phyloP scores from a whole-genome alignment of 2,888 invertebrate species.

The Cantharis flavilabris region DNA sequence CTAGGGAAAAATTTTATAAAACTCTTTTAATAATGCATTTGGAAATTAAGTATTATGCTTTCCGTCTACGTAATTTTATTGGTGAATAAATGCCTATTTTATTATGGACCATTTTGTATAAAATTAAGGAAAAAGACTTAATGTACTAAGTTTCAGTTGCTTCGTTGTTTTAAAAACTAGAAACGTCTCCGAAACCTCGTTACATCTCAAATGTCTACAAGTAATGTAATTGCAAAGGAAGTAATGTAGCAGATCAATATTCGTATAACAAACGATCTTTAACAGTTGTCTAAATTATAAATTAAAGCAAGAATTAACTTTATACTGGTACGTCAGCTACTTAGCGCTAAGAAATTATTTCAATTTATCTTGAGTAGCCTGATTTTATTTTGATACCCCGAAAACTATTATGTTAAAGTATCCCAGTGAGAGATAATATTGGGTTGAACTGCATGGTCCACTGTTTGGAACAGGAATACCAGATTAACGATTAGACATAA shows the following conservation, averaged over 20 bases:
- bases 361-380: neutral
- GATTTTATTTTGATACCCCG: neutral
- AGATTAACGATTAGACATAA: no score
- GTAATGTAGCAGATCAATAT: neutral
- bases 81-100: neutral
- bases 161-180: neutral
- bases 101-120: neutral
- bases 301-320: neutral
- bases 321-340: neutral
- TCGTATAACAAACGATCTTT: neutral
- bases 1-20: neutral
- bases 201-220: neutral
- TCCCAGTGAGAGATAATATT: neutral
- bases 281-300: neutral
- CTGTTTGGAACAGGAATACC: no score
- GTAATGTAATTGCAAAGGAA: neutral
- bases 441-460: no score
- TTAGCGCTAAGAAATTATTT: neutral
- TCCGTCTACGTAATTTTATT: neutral
- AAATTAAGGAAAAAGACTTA: neutral
- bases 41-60: neutral
- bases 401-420: neutral
- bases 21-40: neutral
- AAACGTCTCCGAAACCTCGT: neutral
- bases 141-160: neutral